Conservation (phyloP, 2,888 invertebrate species). For the Eristalis pertinax region DNA sequence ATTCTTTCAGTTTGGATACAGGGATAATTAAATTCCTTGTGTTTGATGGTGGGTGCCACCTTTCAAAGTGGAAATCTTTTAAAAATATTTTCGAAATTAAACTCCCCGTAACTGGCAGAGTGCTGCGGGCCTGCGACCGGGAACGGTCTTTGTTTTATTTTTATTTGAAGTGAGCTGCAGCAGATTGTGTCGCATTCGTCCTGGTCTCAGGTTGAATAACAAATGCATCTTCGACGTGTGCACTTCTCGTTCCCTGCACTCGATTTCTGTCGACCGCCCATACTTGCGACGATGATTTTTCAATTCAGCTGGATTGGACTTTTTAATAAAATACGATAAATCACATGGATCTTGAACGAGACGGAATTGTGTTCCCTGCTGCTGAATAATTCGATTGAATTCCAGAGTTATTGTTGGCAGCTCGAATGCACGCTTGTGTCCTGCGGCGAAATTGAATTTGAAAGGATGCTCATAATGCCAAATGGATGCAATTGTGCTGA, state of each 20-base stretch:
- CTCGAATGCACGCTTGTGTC: neutral
- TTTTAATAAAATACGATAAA: conserved; percentile 3
- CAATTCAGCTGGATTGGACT: neutral
- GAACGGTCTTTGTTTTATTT: neutral
- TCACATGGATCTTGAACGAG: neutral
- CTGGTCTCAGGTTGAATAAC: neutral
- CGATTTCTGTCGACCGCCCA: too few species aligned
- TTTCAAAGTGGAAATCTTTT: neutral
- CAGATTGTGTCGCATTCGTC: neutral
- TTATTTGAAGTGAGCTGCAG: neutral
- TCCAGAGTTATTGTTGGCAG: neutral
- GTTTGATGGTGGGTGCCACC: neutral
- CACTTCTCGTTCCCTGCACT: neutral
- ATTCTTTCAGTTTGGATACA: conserved; percentile 5
- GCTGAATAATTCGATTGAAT: neutral
- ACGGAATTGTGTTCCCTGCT: neutral
- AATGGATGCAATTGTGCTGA: conserved; percentile 9
- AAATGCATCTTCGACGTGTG: neutral
- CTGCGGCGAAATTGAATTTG: conserved; percentile 1
- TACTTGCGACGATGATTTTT: conserved; percentile 4
- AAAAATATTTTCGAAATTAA: neutral
- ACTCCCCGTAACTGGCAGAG: neutral
- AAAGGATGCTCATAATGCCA: neutral
- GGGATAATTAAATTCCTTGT: neutral
- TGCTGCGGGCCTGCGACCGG: neutral